These are phyloP conservation scores for Polydrusus tereticollis DNA, from an alignment of 2,888 invertebrate species.

Conservation along the genomic window DNA sequence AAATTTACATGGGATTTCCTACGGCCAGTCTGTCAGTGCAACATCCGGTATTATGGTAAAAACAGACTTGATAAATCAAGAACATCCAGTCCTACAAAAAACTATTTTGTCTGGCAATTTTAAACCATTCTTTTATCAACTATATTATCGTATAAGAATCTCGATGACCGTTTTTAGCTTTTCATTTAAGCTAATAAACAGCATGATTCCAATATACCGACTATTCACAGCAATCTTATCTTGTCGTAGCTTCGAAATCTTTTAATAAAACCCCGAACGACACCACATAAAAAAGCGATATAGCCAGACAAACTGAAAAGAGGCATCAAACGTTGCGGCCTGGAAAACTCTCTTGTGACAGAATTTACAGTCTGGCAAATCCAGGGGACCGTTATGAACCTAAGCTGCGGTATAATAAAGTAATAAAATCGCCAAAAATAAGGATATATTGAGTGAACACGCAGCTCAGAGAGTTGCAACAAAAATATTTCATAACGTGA, in stretches of 20 bases:
- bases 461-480: slow-evolving; percentile 64
- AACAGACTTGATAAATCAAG: too few relatives aligned
- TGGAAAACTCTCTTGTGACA: slow-evolving; percentile 35
- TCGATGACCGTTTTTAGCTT: too few relatives aligned
- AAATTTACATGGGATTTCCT: too few relatives aligned
- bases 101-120: too few relatives aligned
- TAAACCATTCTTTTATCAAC: too few relatives aligned
- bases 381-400: slow-evolving; percentile 66
- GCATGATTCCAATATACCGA: slow-evolving; percentile 11
- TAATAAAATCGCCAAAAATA: slow-evolving; percentile 69
- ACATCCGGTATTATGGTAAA: too few relatives aligned
- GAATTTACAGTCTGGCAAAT: slow-evolving; percentile 65
- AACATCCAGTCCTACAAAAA: too few relatives aligned
- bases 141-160: too few relatives aligned
- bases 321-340: slow-evolving; percentile 24
- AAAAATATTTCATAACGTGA: slow-evolving; percentile 66
- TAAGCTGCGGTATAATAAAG: slow-evolving; percentile 68
- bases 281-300: slow-evolving; percentile 41
- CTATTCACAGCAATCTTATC: background rate
- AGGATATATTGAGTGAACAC: slow-evolving; percentile 68
- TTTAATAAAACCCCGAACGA: slow-evolving; percentile 46
- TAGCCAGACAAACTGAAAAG: slow-evolving; percentile 38
- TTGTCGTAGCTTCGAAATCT: slow-evolving; percentile 17
- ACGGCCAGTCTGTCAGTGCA: too few relatives aligned
- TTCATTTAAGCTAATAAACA: slow-evolving; percentile 13